A percentile compares a stretch with the other conserved stretches of the same genome.
These are phyloP conservation scores for Malurus leucopterus DNA, from an alignment of 2,797 vertebrate genomes.

Conservation along the genomic window DNA sequence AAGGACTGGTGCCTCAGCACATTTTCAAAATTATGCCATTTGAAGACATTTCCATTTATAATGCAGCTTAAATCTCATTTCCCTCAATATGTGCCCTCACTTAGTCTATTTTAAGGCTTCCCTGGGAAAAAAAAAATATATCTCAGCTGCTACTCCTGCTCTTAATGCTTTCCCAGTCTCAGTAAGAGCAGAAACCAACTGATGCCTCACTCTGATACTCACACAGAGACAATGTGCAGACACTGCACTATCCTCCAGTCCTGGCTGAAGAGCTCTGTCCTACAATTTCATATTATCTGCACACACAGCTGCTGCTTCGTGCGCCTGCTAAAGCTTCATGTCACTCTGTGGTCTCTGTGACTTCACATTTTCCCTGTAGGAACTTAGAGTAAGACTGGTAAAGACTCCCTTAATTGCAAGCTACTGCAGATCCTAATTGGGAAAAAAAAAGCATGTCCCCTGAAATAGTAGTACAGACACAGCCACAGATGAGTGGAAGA, in stretches of 20 bases:
- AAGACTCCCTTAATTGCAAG: constrained; percentile 22
- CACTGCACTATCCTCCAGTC: not conserved
- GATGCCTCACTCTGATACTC: not conserved
- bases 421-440: not conserved
- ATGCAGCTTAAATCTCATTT: constrained; percentile 57
- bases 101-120: constrained; percentile 37
- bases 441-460: fast-evolving
- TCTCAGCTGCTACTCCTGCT: not conserved
- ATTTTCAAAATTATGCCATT: constrained; percentile 39
- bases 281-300: not conserved
- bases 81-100: constrained; percentile 32
- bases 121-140: not conserved
- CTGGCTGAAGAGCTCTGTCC: not conserved
- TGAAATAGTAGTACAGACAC: not conserved
- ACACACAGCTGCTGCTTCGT: not conserved
- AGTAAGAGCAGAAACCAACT: constrained; percentile 13
- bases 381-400: not conserved
- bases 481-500: not conserved
- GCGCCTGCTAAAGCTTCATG: not conserved
- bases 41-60: constrained; percentile 49
- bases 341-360: not conserved
- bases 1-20: constrained; percentile 40
- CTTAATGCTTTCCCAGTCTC: constrained; percentile 12
- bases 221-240: constrained; percentile 4
- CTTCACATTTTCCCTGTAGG: constrained; percentile 10